Evolutionary conservation across 2,888 invertebrate species (phyloP).

Genomic region (Melieria picta): DNA sequence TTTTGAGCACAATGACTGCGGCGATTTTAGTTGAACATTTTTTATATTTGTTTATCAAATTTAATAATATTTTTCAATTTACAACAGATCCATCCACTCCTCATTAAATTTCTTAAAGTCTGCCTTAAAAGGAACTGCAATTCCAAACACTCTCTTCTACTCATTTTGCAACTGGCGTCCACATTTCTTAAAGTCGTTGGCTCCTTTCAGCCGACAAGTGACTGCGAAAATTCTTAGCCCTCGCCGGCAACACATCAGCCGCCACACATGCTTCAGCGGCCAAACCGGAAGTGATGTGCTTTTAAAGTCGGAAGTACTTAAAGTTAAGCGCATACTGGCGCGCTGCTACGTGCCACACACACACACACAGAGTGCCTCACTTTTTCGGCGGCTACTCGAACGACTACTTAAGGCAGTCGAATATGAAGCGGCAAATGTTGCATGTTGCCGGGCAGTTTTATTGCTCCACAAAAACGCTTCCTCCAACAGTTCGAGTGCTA

Average conservation of each 20-base stretch:
- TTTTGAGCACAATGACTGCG: no score
- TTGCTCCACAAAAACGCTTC: background rate
- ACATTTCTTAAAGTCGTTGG: no score
- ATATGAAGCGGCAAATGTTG: background rate
- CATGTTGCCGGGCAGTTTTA: slow-evolving; percentile 31
- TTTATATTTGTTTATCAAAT: no score
- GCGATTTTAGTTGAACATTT: no score
- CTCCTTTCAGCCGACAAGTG: no score
- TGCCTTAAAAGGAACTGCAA: no score
- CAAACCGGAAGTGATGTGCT: slow-evolving; percentile 31
- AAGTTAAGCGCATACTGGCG: slow-evolving; percentile 22
- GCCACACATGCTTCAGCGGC: slow-evolving; percentile 24
- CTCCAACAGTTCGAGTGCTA: no score
- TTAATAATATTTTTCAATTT: no score
- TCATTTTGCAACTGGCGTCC: no score
- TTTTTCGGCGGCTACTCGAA: background rate
- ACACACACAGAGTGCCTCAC: background rate
- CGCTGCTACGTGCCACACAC: slow-evolving; percentile 15
- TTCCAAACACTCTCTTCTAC: no score
- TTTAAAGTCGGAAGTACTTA: slow-evolving; percentile 33
- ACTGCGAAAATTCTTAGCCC: background rate
- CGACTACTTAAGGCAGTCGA: background rate
- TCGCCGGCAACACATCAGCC: slow-evolving; percentile 6
- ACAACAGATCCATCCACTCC: no score
- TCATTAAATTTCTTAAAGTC: no score